A percentile compares a stretch with the other conserved stretches of the same genome.
Conservation (phyloP, 2,797 vertebrate genomes). For the Phoebastria nigripes region DNA sequence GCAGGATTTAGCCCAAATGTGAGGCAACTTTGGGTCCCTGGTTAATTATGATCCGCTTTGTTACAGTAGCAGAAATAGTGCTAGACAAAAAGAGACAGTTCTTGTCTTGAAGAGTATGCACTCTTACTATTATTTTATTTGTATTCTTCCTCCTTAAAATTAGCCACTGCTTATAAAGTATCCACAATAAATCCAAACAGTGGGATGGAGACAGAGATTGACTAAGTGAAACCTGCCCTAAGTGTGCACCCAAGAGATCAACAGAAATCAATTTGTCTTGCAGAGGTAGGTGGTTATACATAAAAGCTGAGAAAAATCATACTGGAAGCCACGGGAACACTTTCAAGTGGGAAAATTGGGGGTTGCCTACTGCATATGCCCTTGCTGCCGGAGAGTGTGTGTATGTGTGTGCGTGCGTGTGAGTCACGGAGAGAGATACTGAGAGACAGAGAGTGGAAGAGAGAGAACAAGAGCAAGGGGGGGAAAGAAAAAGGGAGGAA, state of each 20-base stretch:
- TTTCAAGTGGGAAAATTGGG: background rate
- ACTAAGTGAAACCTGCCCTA: constrained; percentile 18
- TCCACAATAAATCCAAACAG: background rate
- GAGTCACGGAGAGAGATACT: background rate
- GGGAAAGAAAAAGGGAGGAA: background rate
- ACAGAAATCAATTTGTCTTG: constrained; percentile 36
- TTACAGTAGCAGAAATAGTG: background rate
- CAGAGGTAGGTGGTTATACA: background rate
- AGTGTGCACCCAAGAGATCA: constrained; percentile 14
- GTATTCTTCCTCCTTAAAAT: background rate
- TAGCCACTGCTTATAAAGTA: background rate
- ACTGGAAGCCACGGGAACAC: background rate
- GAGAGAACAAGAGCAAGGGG: background rate
- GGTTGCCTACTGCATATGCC: background rate
- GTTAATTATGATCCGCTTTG: background rate
- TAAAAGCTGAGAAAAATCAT: constrained; percentile 26
- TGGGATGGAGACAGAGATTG: background rate
- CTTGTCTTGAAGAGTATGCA: background rate
- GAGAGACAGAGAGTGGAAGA: background rate
- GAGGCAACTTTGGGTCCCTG: background rate
- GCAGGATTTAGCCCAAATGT: background rate
- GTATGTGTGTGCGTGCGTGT: background rate
- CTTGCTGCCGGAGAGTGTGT: background rate
- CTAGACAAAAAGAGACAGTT: background rate
- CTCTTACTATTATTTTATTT: background rate